These are phyloP conservation scores for Drosophila baimaii DNA, from an alignment of 1,140 invertebrate species.

Conservation along the genomic window DNA sequence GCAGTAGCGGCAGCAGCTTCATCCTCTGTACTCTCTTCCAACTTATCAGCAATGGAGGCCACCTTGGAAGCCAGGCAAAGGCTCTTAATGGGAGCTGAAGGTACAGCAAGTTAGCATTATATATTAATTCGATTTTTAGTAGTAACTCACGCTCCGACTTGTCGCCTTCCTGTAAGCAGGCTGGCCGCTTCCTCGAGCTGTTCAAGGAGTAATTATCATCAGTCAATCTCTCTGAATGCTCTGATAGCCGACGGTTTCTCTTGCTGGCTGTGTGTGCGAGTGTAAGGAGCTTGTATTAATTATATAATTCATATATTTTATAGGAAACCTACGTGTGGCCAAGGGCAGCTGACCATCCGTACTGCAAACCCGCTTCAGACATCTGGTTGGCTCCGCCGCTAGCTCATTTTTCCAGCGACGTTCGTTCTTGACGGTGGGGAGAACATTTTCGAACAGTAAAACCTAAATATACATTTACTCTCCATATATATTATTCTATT, in stretches of 20 bases:
- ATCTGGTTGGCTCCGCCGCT: neutral
- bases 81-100: neutral
- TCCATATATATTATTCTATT: too few relatives aligned
- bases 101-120: neutral
- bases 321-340: conserved; percentile 23
- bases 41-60: neutral
- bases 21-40: conserved; percentile 1
- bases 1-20: neutral
- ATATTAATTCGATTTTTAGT: too few relatives aligned
- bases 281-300: neutral
- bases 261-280: conserved; percentile 16
- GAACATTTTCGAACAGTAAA: conserved; percentile 25
- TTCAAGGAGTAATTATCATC: neutral
- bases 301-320: neutral
- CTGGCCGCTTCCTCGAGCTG: neutral
- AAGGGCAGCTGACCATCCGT: conserved; percentile 27
- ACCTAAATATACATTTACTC: conserved; percentile 29
- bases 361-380: conserved; percentile 12
- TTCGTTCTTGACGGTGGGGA: neutral
- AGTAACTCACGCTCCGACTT: neutral
- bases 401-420: neutral
- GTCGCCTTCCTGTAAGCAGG: neutral
- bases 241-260: conserved; percentile 14
- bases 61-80: too few relatives aligned
- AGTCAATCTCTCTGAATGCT: neutral